A percentile compares a stretch with the other conserved stretches of the same genome.
phyloP scores from a whole-genome alignment of 1,140 invertebrate genomes.

The Achatina immaculata region DNA sequence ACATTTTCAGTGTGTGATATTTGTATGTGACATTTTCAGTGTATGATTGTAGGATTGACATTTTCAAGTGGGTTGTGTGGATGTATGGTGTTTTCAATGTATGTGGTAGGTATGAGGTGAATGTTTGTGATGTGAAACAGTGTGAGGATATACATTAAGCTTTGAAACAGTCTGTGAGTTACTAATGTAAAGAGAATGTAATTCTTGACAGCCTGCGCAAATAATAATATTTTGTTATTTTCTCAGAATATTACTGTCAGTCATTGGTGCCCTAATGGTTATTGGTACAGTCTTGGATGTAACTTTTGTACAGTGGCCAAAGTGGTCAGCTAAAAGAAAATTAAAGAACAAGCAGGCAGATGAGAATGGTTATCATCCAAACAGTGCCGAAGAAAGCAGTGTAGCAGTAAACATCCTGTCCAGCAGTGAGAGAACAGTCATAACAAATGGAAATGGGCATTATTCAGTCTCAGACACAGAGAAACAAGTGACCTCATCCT shows the following conservation, averaged over 20 bases:
- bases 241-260: neutral
- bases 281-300: conserved; percentile 37
- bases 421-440: neutral
- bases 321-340: conserved; percentile 1
- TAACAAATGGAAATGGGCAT: neutral
- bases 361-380: neutral
- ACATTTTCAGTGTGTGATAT: no score
- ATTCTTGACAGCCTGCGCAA: no score
- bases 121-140: no score
- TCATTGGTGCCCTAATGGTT: conserved; percentile 29
- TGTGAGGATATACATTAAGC: no score
- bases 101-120: no score
- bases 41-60: no score
- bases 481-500: neutral
- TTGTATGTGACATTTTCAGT: no score
- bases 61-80: no score
- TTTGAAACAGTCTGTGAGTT: no score
- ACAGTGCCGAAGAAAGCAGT: neutral
- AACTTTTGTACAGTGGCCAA: conserved; percentile 37
- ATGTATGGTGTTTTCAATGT: no score
- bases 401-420: neutral
- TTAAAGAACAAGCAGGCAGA: neutral
- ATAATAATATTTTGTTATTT: no score
- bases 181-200: no score
- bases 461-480: neutral